phyloP scores from a whole-genome alignment of 2,888 invertebrate species.

The Polydrusus pterygomalis region DNA sequence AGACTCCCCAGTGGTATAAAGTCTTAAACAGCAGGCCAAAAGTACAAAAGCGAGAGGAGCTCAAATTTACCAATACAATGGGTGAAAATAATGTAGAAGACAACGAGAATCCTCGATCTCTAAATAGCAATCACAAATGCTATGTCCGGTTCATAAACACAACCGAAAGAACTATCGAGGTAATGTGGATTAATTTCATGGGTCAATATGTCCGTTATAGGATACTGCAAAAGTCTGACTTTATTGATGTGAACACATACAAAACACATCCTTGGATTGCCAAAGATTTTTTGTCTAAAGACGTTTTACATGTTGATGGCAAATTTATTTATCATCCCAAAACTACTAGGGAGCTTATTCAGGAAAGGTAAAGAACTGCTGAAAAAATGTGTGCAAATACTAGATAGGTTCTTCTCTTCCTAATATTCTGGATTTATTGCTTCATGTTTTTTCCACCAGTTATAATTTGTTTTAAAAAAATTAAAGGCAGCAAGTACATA shows the following conservation, averaged over 20 bases:
- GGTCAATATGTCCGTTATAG: conserved; percentile 79
- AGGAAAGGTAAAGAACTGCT: conserved; percentile 49
- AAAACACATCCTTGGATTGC: conserved; percentile 92
- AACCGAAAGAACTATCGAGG: conserved; percentile 74
- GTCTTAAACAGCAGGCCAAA: background rate
- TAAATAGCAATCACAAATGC: conserved; percentile 70
- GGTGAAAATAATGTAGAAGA: conserved; percentile 25
- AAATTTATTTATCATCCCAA: conserved; percentile 71
- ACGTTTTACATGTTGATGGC: conserved; percentile 77
- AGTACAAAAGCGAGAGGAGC: background rate
- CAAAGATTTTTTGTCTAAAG: conserved; percentile 80
- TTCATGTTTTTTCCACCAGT: too few species aligned
- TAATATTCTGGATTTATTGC: too few species aligned
- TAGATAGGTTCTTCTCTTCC: too few species aligned
- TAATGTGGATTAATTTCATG: conserved; percentile 87
- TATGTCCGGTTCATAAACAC: conserved; percentile 79
- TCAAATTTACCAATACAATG: conserved; percentile 8
- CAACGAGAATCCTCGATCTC: conserved; percentile 67
- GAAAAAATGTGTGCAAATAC: background rate
- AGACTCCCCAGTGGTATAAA: background rate
- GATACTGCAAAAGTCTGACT: conserved; percentile 74
- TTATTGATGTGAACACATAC: conserved; percentile 83
- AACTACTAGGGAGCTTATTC: conserved; percentile 65
- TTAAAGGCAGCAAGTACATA: too few species aligned
- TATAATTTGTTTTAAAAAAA: too few species aligned